Conservation (phyloP, 2,113 vertebrate species). For the Nycticebus coucang region DNA sequence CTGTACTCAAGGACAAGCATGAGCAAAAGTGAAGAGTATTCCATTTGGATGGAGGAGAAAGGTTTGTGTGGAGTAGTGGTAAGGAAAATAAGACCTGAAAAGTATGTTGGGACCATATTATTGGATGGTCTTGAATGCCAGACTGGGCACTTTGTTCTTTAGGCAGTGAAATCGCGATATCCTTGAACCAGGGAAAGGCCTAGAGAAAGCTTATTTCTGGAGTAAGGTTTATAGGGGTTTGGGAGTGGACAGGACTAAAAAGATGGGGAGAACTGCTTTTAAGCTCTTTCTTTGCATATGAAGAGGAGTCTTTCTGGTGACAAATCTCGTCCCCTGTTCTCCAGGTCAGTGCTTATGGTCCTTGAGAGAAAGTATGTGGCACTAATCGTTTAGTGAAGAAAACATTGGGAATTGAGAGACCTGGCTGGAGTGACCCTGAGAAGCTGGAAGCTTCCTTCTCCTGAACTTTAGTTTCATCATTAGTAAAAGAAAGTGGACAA, state of each 20-base stretch:
- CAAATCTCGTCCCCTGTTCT: background rate
- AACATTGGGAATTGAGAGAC: background rate
- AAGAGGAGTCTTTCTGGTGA: background rate
- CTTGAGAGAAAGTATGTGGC: background rate
- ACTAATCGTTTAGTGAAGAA: background rate
- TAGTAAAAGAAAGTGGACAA: background rate
- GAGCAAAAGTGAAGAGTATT: background rate
- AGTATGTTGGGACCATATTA: background rate
- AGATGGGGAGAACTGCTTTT: background rate
- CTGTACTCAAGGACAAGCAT: background rate
- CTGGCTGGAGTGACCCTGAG: background rate
- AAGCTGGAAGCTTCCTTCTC: background rate
- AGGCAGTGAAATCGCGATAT: background rate
- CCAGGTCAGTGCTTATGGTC: background rate
- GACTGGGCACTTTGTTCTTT: background rate
- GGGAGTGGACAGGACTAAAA: background rate
- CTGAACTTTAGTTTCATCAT: background rate
- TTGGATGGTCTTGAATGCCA: background rate
- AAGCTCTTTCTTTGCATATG: background rate
- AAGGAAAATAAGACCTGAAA: background rate
- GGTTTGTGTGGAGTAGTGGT: background rate
- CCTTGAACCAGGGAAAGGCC: background rate
- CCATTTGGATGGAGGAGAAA: background rate
- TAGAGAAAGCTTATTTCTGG: background rate
- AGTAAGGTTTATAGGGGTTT: background rate